Base-by-base conservation (phyloP, 2,113 vertebrate species). In the Coryphaenoides rupestris region DNA sequence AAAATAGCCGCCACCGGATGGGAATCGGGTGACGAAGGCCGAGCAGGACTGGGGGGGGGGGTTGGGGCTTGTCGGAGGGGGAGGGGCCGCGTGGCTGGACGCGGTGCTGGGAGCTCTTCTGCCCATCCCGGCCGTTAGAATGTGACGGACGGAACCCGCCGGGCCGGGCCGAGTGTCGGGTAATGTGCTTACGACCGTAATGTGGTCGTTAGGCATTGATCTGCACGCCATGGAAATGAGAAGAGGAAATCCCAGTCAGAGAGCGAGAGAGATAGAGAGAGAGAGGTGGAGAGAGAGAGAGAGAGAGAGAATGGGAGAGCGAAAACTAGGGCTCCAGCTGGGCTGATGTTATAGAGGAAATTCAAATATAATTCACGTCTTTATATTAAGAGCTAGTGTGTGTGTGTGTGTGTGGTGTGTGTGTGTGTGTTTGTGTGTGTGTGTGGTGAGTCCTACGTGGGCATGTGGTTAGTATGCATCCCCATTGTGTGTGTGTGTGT, bases 201-300 rank as follows among this genome's bases (percentile, higher is more conserved):
- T 69, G 58, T 69, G 50, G 68, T 76, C 66, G 70, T 77, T 76
- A 68, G 13, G 56, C 28, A 55, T 60, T 70, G 68, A 79, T 69
- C 55, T 59, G 60, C 68, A 52, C 73, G 61, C 12, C 54, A 66
- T 45, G 58, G 63, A 78, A 65, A 72, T 28, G 50, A 65, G 28
- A 46, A 64, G n/a, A 71, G 57, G 40, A 76, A 46, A 53, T 71
- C 19, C 46, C 49, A 26, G 62, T 54, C 60, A 63, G 47, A 58
- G 14, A 60, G 13, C 15, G 47, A 64, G 28, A 63, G 49, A 33
- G 23, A 63, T 24, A 54, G 17, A 13, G 26, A 26, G 45, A 52
- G 21, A 17, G n/a, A 19, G 6, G 28, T 46, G 63, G 28, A 2
- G 1, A 5, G 28, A 33, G 52, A 66, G 28, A 2, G 1, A 5